Evolutionary conservation across 2,113 vertebrate species (phyloP).

Genomic region (Ptilonorhynchus violaceus): DNA sequence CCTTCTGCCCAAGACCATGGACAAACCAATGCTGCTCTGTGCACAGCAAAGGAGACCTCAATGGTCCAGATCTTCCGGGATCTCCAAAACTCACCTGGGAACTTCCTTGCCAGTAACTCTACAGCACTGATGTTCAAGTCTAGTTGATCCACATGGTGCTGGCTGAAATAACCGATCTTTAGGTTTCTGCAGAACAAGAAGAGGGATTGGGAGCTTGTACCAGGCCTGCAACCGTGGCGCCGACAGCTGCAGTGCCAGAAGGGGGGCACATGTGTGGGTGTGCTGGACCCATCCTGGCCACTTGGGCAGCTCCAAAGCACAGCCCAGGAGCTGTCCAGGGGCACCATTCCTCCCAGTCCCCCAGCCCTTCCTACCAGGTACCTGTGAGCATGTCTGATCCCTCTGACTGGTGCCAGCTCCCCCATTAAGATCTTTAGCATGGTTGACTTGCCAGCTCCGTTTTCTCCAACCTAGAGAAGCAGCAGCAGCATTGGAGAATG

Average conservation of each 20-base stretch:
- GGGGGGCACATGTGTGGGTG: not conserved
- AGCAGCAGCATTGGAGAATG: not conserved
- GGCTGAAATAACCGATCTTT: conserved; percentile 97
- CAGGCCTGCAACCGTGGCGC: not conserved
- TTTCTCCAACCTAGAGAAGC: conserved; percentile 89
- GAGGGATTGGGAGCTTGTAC: not conserved
- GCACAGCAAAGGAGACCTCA: not conserved
- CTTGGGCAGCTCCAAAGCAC: not conserved
- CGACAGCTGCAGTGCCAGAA: not conserved
- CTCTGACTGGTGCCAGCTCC: conserved; percentile 84
- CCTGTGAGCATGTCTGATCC: conserved; percentile 92
- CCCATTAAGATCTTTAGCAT: conserved; percentile 95
- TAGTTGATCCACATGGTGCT: conserved; percentile 97
- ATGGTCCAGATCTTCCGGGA: not conserved
- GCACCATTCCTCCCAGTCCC: not conserved
- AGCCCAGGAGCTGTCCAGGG: not conserved
- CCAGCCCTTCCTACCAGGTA: conserved; percentile 32
- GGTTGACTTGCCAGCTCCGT: conserved; percentile 94
- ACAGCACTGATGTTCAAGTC: conserved; percentile 93
- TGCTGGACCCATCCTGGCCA: not conserved
- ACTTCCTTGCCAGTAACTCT: conserved; percentile 89
- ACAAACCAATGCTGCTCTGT: not conserved
- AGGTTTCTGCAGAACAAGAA: conserved; percentile 80
- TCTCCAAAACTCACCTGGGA: conserved; percentile 81
- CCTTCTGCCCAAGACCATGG: not conserved